A percentile compares a stretch with the other conserved stretches of the same genome.
These are phyloP conservation scores for Odobenus rosmarus DNA, from an alignment of 2,113 vertebrate species.

Conservation along the genomic window DNA sequence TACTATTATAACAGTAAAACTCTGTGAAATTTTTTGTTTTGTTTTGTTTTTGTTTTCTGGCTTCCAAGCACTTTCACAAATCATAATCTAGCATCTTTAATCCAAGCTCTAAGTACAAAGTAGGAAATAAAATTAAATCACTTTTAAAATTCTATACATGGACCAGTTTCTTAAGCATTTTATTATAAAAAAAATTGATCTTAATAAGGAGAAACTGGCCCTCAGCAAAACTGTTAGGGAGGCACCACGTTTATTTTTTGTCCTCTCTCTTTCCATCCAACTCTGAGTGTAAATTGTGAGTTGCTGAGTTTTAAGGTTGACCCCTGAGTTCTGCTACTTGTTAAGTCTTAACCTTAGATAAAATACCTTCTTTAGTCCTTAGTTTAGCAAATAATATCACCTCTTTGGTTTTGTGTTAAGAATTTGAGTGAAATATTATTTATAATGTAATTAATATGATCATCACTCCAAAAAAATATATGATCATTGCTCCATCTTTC, in stretches of 20 bases:
- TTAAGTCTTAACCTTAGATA: not conserved
- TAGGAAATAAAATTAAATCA: constrained; percentile 39
- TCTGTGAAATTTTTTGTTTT: not conserved
- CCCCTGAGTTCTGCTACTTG: not conserved
- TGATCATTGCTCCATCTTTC: not conserved
- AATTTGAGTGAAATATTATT: not conserved
- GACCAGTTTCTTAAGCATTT: not conserved
- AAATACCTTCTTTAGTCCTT: not conserved
- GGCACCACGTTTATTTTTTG: not conserved
- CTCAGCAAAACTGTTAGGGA: not conserved
- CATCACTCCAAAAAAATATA: not conserved
- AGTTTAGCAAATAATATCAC: not conserved
- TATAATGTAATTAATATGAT: not conserved
- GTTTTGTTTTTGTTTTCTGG: not conserved
- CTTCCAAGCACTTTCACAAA: constrained; percentile 59
- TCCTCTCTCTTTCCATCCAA: not conserved
- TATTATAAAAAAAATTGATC: not conserved
- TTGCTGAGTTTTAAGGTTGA: not conserved
- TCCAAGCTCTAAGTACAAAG: not conserved
- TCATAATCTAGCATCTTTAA: constrained; percentile 33
- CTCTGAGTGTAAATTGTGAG: not conserved
- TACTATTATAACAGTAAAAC: constrained; percentile 37
- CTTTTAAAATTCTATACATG: not conserved
- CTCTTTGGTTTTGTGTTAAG: not conserved
- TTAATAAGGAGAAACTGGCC: not conserved